Evolutionary conservation across 2,888 invertebrate species (phyloP).

Genomic region (Leptopilina myrica): DNA sequence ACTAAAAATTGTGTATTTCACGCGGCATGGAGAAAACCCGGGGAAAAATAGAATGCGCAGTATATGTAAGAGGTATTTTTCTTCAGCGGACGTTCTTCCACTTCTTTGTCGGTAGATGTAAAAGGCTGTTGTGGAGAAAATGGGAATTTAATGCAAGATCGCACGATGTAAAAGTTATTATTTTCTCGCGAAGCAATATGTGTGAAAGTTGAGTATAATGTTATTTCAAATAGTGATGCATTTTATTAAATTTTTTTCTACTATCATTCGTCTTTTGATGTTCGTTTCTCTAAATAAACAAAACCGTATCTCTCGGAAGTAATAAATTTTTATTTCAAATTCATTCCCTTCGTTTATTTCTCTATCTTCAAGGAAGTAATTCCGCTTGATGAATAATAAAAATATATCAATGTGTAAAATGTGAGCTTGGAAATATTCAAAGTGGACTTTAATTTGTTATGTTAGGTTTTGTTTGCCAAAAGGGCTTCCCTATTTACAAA

Average conservation of each 20-base stretch:
- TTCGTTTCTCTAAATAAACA: not conserved
- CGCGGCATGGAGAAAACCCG: not conserved
- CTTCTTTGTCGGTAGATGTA: slow-evolving; percentile 26
- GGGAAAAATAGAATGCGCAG: slow-evolving; percentile 28
- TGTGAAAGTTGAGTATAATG: slow-evolving; percentile 28
- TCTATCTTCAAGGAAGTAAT: no score
- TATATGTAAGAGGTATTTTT: slow-evolving; percentile 36
- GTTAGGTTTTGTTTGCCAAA: not conserved
- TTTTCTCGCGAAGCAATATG: slow-evolving; percentile 27
- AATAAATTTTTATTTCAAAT: no score
- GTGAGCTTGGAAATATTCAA: not conserved
- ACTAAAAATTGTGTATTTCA: slow-evolving; percentile 38
- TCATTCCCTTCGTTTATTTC: no score
- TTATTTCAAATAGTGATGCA: slow-evolving; percentile 17
- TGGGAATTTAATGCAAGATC: slow-evolving; percentile 39
- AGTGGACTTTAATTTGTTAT: not conserved
- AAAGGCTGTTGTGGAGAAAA: slow-evolving; percentile 33
- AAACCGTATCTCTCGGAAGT: no score
- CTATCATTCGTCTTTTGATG: not conserved
- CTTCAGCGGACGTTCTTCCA: slow-evolving; percentile 6
- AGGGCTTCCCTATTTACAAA: not conserved
- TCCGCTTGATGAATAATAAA: no score
- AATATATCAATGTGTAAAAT: not conserved
- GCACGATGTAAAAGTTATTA: slow-evolving; percentile 31
- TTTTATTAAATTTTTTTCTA: not conserved